phyloP scores from a whole-genome alignment of 1,140 invertebrate genomes.

The Vollenhovia emeryi region DNA sequence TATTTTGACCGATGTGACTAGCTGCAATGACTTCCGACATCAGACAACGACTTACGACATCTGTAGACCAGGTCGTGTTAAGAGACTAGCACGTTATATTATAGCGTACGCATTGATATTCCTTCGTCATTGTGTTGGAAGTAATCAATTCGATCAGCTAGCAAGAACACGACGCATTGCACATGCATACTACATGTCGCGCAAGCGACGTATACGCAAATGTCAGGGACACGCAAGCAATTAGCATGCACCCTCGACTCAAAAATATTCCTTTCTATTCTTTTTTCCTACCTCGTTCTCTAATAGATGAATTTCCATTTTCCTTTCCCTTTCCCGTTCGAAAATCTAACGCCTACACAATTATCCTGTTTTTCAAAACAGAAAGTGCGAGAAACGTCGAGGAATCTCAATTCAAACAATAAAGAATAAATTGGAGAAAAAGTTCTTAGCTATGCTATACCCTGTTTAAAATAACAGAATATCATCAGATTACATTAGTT shows the following conservation, averaged over 20 bases:
- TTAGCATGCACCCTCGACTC: not conserved
- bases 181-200: constrained; percentile 22
- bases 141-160: constrained; percentile 14
- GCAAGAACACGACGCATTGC: constrained; percentile 16
- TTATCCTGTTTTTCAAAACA: not conserved
- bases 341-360: not conserved
- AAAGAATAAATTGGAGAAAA: not conserved
- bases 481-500: too few relatives aligned
- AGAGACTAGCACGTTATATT: not conserved
- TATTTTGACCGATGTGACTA: too few relatives aligned
- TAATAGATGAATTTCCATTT: not conserved
- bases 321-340: not conserved
- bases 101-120: not conserved
- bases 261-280: not conserved
- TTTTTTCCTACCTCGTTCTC: not conserved
- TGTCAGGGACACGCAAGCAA: constrained; percentile 44
- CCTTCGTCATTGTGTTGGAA: not conserved
- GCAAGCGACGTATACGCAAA: constrained; percentile 22
- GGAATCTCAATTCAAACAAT: not conserved
- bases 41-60: too few relatives aligned
- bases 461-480: too few relatives aligned
- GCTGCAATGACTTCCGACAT: too few relatives aligned
- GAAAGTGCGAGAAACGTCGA: not conserved
- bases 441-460: not conserved
- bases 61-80: too few relatives aligned